These are phyloP conservation scores for Periophthalmodon schlosseri DNA, from an alignment of 2,113 vertebrate genomes.

Conservation along the genomic window DNA sequence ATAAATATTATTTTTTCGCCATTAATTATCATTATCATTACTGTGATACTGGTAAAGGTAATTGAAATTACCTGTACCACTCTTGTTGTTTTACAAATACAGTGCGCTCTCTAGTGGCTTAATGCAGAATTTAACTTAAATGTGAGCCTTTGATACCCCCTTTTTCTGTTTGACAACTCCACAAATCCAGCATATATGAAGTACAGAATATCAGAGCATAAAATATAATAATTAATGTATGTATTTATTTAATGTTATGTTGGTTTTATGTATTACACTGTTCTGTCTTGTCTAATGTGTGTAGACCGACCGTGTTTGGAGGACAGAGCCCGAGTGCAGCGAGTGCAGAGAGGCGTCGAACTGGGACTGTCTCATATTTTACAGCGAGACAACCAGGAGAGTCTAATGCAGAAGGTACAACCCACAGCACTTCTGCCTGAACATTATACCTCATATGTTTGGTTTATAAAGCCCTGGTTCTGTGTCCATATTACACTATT, in stretches of 20 bases:
- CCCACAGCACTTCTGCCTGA: not conserved
- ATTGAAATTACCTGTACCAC: not conserved
- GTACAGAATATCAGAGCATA: not conserved
- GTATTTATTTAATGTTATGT: not conserved
- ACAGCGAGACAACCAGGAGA: slow-evolving; percentile 82
- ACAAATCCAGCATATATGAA: not conserved
- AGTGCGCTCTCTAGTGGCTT: slow-evolving; percentile 9
- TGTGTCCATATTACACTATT: too few relatives aligned
- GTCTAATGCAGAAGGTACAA: slow-evolving; percentile 82
- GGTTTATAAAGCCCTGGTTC: too few relatives aligned
- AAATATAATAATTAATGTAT: not conserved
- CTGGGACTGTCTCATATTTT: slow-evolving; percentile 83
- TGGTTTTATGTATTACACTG: not conserved
- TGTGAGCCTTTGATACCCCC: not conserved
- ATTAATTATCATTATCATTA: too few relatives aligned
- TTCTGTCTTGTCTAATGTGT: not conserved
- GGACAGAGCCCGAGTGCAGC: slow-evolving; percentile 82
- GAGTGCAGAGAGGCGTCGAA: slow-evolving; percentile 81
- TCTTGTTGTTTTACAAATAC: not conserved
- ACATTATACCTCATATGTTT: too few relatives aligned
- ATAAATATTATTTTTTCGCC: too few relatives aligned
- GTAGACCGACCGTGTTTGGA: slow-evolving; percentile 87
- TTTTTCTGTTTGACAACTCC: not conserved
- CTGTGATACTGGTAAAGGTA: not conserved
- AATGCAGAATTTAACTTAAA: not conserved